These are phyloP conservation scores for Mycalesis mineus DNA, from an alignment of 2,888 invertebrate species.

Conservation along the genomic window DNA sequence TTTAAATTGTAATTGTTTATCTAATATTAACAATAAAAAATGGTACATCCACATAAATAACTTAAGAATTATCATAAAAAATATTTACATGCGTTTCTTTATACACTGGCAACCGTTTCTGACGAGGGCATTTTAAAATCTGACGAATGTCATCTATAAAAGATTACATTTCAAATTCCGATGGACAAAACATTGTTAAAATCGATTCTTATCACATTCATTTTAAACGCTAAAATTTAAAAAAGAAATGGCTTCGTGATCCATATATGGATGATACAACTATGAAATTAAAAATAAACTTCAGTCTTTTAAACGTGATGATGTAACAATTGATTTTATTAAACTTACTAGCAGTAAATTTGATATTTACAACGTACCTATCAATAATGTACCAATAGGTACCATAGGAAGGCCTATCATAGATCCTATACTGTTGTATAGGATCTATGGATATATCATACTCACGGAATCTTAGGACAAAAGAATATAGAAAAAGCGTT, in stretches of 20 bases:
- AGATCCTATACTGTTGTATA: constrained; percentile 8
- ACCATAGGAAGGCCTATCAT: constrained; percentile 19
- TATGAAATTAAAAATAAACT: constrained; percentile 55
- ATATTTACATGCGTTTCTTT: constrained; percentile 66
- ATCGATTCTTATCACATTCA: constrained; percentile 67
- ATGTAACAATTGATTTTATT: constrained; percentile 21
- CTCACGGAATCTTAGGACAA: neutral
- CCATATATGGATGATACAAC: constrained; percentile 61
- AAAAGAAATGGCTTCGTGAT: constrained; percentile 54
- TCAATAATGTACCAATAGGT: constrained; percentile 12
- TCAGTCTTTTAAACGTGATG: constrained; percentile 68
- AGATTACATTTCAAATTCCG: constrained; percentile 38
- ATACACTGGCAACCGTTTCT: constrained; percentile 49
- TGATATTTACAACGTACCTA: constrained; percentile 17
- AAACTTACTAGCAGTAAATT: constrained; percentile 13
- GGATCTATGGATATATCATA: no score
- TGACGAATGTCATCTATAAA: constrained; percentile 58
- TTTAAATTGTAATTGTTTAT: constrained; percentile 57
- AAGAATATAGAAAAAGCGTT: neutral
- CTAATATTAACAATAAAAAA: constrained; percentile 40
- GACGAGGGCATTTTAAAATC: constrained; percentile 41
- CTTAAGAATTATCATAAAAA: constrained; percentile 56
- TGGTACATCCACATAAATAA: constrained; percentile 75
- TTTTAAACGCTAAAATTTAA: constrained; percentile 51
- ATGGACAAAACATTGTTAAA: constrained; percentile 56